A percentile compares a stretch with the other conserved stretches of the same genome.
phyloP scores from a whole-genome alignment of 2,888 invertebrate species.

The Campaea margaritaria region DNA sequence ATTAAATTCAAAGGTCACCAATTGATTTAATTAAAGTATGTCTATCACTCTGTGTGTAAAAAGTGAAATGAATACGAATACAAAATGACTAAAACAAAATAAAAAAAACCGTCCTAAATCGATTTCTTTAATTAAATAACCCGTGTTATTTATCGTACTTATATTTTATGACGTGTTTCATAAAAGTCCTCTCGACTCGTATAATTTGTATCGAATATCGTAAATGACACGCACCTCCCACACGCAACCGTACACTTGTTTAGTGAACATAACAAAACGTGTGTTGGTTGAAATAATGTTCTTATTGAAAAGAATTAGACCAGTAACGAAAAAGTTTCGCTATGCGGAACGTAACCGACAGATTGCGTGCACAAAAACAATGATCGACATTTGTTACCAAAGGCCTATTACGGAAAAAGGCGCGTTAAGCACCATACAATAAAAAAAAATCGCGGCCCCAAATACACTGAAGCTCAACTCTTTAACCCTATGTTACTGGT shows the following conservation, averaged over 20 bases:
- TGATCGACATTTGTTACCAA: conserved; percentile 67
- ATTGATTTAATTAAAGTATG: too few species aligned
- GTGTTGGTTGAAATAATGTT: conserved; percentile 48
- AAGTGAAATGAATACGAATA: too few species aligned
- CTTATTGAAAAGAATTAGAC: conserved; percentile 59
- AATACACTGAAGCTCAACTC: conserved; percentile 47
- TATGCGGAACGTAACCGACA: conserved; percentile 59
- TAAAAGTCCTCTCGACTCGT: conserved; percentile 29
- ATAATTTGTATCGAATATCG: conserved; percentile 36
- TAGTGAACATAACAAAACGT: conserved; percentile 23
- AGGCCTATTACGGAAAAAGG: conserved; percentile 63
- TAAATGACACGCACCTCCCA: conserved; percentile 33
- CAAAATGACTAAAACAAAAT: too few species aligned
- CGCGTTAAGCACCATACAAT: conserved; percentile 63
- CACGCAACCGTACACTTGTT: conserved; percentile 30
- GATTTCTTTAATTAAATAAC: conserved; percentile 18
- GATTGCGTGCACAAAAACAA: conserved; percentile 76
- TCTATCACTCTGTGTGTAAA: too few species aligned
- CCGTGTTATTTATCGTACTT: conserved; percentile 15
- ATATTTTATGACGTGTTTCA: conserved; percentile 32
- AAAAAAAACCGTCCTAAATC: conserved; percentile 2
- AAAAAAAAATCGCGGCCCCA: conserved; percentile 59
- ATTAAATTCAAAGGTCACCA: too few species aligned
- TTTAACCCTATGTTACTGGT: conserved; percentile 47
- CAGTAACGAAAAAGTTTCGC: conserved; percentile 57